Base-by-base conservation (phyloP, 2,888 invertebrate species). In the Acrobeloides nanus region DNA sequence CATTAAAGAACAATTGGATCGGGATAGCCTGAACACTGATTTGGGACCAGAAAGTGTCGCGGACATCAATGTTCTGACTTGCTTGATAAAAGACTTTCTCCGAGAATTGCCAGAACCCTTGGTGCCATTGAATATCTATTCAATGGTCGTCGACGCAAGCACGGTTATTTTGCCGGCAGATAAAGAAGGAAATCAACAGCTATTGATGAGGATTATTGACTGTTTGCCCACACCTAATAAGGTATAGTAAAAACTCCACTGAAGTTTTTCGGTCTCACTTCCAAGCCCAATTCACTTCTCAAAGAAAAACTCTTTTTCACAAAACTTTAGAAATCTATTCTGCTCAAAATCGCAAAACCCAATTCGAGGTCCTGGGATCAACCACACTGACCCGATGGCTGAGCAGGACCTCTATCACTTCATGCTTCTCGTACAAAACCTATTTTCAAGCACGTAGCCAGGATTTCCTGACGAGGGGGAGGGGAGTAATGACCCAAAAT, bases 151-250 rank as follows among this genome's bases (percentile, higher is more conserved):
- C 51, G 95, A 97, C 77, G 95, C 95, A 44, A 80, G 92, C 20
- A 76, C 76, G 81, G 86, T 86, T 82, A 89, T 92, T 74, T 80
- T 93, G 53, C 92, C 93, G 0, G 90, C 92, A 73, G 95, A 97
- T 78, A 86, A 92, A 18, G 89, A 92, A 78, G 93, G 93, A 67
- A 95, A 93, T 76, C 92, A 93, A 52, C 89, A 90, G 75, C 82
- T 97, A 42, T 90, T 97, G 86, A 88, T 95, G 72, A 90, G 92
- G 69, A 92, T 97, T 75, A 83, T 97, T 66, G 97, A 97, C 80
- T 95, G 95, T 78, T 79, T 97, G 69, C 93, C 95, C 18, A 84
- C 90, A 75, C 86, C 89, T 55, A 92, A 93, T 74, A 84, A 92
- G 81, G 89, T 89, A 77, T 3, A 35, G 26, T 76, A 75, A 5